A percentile compares a stretch with the other conserved stretches of the same genome.
These are phyloP conservation scores for Eulemur mongoz DNA, from an alignment of 2,797 vertebrate genomes.

Conservation along the genomic window DNA sequence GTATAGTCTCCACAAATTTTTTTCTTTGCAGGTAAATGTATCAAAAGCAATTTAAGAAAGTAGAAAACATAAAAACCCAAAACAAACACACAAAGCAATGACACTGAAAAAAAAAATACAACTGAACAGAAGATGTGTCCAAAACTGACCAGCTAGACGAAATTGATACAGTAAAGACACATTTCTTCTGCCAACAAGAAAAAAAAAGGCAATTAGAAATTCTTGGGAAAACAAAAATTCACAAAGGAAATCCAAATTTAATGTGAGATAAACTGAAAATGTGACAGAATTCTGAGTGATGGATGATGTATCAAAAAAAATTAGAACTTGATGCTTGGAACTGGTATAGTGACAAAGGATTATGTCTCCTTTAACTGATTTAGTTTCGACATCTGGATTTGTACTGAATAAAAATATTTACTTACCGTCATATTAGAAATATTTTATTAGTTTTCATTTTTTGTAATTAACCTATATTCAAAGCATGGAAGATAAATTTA, in stretches of 20 bases:
- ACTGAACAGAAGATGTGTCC: background rate
- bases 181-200: background rate
- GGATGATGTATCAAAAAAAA: background rate
- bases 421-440: background rate
- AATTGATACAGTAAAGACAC: background rate
- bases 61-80: background rate
- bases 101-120: background rate
- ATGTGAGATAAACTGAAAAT: background rate
- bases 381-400: background rate
- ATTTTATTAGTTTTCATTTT: constrained; percentile 25
- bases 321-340: background rate
- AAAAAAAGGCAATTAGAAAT: constrained; percentile 43
- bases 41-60: background rate
- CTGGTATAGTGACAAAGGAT: background rate
- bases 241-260: background rate
- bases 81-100: background rate
- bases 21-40: background rate
- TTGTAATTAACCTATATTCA: background rate
- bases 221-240: background rate
- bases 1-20: background rate
- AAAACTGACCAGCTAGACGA: background rate
- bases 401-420: constrained; percentile 1
- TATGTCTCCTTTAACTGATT: background rate
- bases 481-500: background rate
- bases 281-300: background rate